These are phyloP conservation scores for Phortica variegata DNA, from an alignment of 1,140 invertebrate genomes.

Conservation along the genomic window DNA sequence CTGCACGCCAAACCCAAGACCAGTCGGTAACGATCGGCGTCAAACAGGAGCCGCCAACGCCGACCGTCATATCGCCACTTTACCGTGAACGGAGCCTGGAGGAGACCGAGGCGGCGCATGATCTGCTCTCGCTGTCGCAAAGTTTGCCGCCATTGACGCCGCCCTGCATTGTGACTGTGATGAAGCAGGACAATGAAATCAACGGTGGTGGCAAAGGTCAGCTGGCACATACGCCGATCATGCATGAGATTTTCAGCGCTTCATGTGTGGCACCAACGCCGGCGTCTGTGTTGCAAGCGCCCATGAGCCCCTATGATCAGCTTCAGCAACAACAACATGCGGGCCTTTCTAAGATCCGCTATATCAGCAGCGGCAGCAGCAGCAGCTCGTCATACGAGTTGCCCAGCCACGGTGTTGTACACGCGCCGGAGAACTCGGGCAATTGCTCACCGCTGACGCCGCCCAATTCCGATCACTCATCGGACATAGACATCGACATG, in stretches of 20 bases:
- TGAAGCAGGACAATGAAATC: constrained; percentile 50
- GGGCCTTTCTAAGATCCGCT: constrained; percentile 37
- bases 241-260: constrained; percentile 52
- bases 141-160: constrained; percentile 74
- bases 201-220: constrained; percentile 23
- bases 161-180: constrained; percentile 64
- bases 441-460: constrained; percentile 63
- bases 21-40: constrained; percentile 33
- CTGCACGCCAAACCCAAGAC: constrained; percentile 1
- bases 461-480: constrained; percentile 72
- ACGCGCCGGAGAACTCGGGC: constrained; percentile 37
- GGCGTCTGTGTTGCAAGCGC: constrained; percentile 17
- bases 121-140: constrained; percentile 78
- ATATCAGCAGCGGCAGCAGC: constrained; percentile 26
- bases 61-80: constrained; percentile 50
- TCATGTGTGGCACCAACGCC: constrained; percentile 23
- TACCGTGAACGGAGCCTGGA: constrained; percentile 69
- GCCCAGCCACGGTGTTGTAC: too few relatives aligned
- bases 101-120: constrained; percentile 82
- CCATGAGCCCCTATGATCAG: background rate
- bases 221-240: constrained; percentile 34
- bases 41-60: constrained; percentile 56
- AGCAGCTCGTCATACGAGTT: constrained; percentile 45
- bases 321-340: constrained; percentile 10
- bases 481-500: constrained; percentile 64